Percentiles rank a stretch among this genome's conserved stretches.
Conservation (phyloP, 2,888 invertebrate genomes). For the Coecobrya sp. region DNA sequence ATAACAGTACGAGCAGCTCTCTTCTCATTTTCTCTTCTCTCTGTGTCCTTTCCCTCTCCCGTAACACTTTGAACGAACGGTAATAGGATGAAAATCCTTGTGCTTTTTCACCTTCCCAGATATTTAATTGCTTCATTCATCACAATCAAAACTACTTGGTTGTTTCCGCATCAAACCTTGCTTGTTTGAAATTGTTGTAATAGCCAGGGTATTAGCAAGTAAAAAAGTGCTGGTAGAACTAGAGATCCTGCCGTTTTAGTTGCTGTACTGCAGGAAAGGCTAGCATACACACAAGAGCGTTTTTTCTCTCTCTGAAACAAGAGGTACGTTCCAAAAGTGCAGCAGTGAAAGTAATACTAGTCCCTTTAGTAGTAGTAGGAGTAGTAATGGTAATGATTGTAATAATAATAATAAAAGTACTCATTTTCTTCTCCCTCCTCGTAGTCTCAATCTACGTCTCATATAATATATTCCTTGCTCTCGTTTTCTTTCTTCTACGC, state of each 20-base stretch:
- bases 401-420: conserved; percentile 57
- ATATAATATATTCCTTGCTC: conserved; percentile 35
- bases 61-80: conserved; percentile 63
- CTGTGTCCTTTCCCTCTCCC: conserved; percentile 28
- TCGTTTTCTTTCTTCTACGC: background rate
- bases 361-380: background rate
- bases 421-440: conserved; percentile 37
- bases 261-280: background rate
- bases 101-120: conserved; percentile 80
- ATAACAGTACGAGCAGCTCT: background rate
- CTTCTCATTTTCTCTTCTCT: conserved; percentile 26
- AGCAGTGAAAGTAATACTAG: background rate
- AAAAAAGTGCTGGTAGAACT: conserved; percentile 19
- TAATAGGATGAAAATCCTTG: conserved; percentile 79
- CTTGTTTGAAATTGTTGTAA: conserved; percentile 63
- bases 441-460: conserved; percentile 10
- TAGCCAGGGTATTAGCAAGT: conserved; percentile 58
- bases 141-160: conserved; percentile 78
- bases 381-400: conserved; percentile 34
- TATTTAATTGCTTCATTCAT: conserved; percentile 82
- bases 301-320: conserved; percentile 17
- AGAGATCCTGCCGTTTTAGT: background rate
- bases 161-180: conserved; percentile 74
- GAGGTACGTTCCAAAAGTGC: background rate
- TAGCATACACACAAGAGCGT: conserved; percentile 3